Evolutionary conservation across 2,797 vertebrate genomes (phyloP), one percentile per base, ranked within the genome.

Genomic region (Poecile montanus): DNA sequence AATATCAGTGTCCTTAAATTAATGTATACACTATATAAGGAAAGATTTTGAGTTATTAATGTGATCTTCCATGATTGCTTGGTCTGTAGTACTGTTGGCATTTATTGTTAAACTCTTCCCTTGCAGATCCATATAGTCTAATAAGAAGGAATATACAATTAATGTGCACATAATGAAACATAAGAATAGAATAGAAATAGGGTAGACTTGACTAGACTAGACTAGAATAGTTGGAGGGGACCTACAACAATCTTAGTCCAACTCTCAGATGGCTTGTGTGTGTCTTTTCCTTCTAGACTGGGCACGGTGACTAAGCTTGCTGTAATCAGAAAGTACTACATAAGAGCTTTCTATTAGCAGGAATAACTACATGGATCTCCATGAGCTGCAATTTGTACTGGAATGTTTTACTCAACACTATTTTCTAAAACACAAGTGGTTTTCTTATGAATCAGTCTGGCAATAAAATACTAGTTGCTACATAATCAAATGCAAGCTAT

Each of bases 211-310:
- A 34, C 44, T 9, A 29, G 22, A 40, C 51, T 23, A 84, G 45
- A 40, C 42, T 19, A 58, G 34, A 74, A 40, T 6, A 42, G 7
- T 50, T 58, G 11, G 6, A 90, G 89, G 44, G 17, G 9, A 67
- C 21, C 12, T 67, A 32, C 8, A 58, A 23, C 1, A 8, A 21
- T 48, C 20, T 57, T n/a, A 44, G 12, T 61, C 13, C 10, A 38
- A 2, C 21, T 26, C 12, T 71, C 53, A 45, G 13, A 60, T 29
- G 1, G 0, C 3, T 32, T 70, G 10, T 47, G 2, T 72, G 15
- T 23, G 9, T n/a, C 13, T 54, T 73, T 68, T 80, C 25, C 16
- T 86, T 67, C 66, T 53, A 42, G 44, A 45, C 3, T 53, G 36
- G 14, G 32, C 40, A 68, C 75, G 30, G 29, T 25, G 11, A 47